These are phyloP conservation scores for Drosophila helvetica DNA, from an alignment of 2,888 invertebrate genomes.

Conservation along the genomic window DNA sequence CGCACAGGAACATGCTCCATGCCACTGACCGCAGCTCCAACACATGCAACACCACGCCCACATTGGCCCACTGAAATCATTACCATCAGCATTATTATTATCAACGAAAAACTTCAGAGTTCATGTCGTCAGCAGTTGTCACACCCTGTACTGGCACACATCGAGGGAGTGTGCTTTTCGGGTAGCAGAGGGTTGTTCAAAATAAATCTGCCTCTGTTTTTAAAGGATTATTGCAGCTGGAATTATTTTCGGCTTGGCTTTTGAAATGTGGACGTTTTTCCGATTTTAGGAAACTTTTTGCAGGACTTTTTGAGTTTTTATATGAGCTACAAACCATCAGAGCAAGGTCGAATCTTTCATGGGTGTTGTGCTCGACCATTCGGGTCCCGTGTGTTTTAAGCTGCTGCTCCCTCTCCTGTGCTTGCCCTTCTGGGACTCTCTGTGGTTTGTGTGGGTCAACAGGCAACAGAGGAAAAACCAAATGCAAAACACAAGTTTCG, in stretches of 20 bases:
- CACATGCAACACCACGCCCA: conserved; percentile 11
- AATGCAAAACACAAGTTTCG: conserved; percentile 41
- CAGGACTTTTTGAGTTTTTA: too few relatives aligned
- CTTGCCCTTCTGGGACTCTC: conserved; percentile 1
- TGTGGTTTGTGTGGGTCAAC: conserved; percentile 20
- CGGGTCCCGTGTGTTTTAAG: not conserved
- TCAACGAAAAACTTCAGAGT: conserved; percentile 6
- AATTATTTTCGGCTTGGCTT: too few relatives aligned
- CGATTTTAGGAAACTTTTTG: too few relatives aligned
- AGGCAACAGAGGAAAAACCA: conserved; percentile 3
- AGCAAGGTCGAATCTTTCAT: too few relatives aligned
- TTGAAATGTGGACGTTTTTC: too few relatives aligned
- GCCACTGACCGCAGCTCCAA: conserved; percentile 33
- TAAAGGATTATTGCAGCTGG: too few relatives aligned
- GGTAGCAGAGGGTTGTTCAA: too few relatives aligned
- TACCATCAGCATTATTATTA: conserved; percentile 24
- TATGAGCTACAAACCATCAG: too few relatives aligned
- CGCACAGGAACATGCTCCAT: conserved; percentile 62
- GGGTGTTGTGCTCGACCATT: not conserved
- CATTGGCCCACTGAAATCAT: conserved; percentile 15
- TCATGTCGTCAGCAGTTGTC: conserved; percentile 7
- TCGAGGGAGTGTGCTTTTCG: not conserved
- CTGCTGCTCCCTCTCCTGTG: not conserved
- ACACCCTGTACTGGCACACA: not conserved
- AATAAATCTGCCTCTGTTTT: too few relatives aligned